Percentiles rank a stretch among this genome's conserved stretches.
Evolutionary conservation across 1,140 invertebrate genomes (phyloP).

Genomic region (Drosophila nannoptera): DNA sequence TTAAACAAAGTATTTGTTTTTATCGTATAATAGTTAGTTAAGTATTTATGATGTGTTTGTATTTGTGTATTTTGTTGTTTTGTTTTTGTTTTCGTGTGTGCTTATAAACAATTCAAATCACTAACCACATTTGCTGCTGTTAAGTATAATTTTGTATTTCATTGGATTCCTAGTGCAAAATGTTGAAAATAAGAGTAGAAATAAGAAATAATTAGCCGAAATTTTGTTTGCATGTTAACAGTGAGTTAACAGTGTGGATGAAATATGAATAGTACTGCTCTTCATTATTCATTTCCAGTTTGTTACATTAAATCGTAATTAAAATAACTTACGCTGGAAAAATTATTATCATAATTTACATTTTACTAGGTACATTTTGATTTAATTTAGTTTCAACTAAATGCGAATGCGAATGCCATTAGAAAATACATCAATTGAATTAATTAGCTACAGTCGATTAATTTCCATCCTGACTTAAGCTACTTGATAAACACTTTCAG

Average conservation of each 20-base stretch:
- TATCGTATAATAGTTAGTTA: conserved; percentile 29
- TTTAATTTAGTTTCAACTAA: conserved; percentile 65
- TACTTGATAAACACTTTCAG: conserved; percentile 16
- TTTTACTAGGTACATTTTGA: conserved; percentile 75
- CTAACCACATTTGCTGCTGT: conserved; percentile 75
- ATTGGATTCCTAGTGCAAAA: conserved; percentile 15
- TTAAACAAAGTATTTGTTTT: conserved; percentile 36
- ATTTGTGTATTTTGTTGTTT: conserved; percentile 7
- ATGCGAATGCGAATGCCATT: conserved; percentile 49
- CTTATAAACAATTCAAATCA: conserved; percentile 75
- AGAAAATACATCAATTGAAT: conserved; percentile 26
- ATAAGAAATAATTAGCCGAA: conserved; percentile 15
- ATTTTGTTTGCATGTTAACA: not conserved
- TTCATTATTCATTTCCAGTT: not conserved
- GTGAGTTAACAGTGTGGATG: not conserved
- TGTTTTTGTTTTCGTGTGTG: conserved; percentile 44
- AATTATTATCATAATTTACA: conserved; percentile 78
- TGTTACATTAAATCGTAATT: conserved; percentile 38
- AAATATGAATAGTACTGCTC: not conserved
- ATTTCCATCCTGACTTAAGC: conserved; percentile 5
- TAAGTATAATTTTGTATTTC: conserved; percentile 45
- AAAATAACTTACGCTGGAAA: conserved; percentile 59
- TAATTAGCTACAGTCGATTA: not conserved
- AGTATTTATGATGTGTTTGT: conserved; percentile 29
- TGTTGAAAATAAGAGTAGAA: conserved; percentile 1